phyloP scores from a whole-genome alignment of 2,888 invertebrate species.

The Himalopsyche japonica region DNA sequence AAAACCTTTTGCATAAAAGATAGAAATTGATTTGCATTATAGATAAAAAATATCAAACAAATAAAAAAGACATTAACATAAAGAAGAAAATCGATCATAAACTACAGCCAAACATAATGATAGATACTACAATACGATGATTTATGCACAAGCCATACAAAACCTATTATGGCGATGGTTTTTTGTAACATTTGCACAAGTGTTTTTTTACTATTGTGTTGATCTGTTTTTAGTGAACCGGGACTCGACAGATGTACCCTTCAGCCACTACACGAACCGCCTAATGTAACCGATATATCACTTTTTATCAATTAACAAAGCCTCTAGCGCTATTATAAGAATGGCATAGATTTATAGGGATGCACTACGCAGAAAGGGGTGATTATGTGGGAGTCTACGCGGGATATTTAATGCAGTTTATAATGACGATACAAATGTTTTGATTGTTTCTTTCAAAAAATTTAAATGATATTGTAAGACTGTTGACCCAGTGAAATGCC shows the following conservation, averaged over 20 bases:
- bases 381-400: background rate
- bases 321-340: background rate
- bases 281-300: conserved; percentile 9
- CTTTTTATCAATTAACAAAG: conserved; percentile 24
- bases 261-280: background rate
- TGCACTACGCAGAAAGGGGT: background rate
- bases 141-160: conserved; percentile 4
- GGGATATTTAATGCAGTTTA: background rate
- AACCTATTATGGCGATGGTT: background rate
- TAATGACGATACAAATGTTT: background rate
- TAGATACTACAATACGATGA: background rate
- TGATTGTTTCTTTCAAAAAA: too few relatives aligned
- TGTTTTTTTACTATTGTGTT: conserved; percentile 15
- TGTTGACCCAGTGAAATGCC: too few relatives aligned
- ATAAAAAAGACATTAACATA: background rate
- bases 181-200: conserved; percentile 36
- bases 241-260: conserved; percentile 11
- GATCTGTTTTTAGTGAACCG: background rate
- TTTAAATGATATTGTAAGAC: too few relatives aligned
- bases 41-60: background rate
- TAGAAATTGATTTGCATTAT: background rate
- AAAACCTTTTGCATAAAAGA: background rate
- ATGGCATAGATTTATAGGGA: background rate
- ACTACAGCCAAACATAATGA: too few relatives aligned
- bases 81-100: background rate